Percentiles rank a stretch among this genome's conserved stretches.
phyloP scores from a whole-genome alignment of 2,113 vertebrate species.

The Malurus melanocephalus region DNA sequence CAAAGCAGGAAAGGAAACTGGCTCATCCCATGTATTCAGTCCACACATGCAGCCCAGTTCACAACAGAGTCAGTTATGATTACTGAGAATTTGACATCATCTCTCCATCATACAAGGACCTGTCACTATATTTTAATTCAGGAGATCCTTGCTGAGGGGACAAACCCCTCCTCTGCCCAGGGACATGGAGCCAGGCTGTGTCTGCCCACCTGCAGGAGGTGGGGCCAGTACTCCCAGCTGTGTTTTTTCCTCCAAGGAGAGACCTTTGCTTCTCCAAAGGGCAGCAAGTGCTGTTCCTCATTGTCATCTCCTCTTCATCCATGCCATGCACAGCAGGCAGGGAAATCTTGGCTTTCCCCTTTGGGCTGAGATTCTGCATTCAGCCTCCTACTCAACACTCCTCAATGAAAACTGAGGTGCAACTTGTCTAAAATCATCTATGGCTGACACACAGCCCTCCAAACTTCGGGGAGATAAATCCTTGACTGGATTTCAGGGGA shows the following conservation, averaged over 20 bases:
- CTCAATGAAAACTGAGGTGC: not conserved
- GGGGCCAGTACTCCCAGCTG: accelerated
- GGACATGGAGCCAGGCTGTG: accelerated
- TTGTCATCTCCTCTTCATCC: accelerated
- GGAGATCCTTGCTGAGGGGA: not conserved
- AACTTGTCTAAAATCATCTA: accelerated
- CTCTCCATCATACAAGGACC: not conserved
- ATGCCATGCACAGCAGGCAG: accelerated
- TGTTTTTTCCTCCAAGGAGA: not conserved
- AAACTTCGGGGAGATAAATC: not conserved
- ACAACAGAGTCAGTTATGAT: accelerated
- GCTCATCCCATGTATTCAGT: not conserved
- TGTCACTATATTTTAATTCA: accelerated
- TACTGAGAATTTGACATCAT: not conserved
- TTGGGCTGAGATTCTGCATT: not conserved
- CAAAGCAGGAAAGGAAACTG: not conserved
- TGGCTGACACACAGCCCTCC: not conserved
- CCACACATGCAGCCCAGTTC: accelerated
- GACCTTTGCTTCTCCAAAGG: not conserved
- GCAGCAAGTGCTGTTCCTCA: not conserved
- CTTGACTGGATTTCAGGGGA: not conserved
- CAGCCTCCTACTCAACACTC: not conserved
- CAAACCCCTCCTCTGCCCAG: not conserved
- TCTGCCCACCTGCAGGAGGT: not conserved
- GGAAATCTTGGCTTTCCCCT: not conserved